phyloP scores from a whole-genome alignment of 2,888 invertebrate species.

The Drosophila atripex region DNA sequence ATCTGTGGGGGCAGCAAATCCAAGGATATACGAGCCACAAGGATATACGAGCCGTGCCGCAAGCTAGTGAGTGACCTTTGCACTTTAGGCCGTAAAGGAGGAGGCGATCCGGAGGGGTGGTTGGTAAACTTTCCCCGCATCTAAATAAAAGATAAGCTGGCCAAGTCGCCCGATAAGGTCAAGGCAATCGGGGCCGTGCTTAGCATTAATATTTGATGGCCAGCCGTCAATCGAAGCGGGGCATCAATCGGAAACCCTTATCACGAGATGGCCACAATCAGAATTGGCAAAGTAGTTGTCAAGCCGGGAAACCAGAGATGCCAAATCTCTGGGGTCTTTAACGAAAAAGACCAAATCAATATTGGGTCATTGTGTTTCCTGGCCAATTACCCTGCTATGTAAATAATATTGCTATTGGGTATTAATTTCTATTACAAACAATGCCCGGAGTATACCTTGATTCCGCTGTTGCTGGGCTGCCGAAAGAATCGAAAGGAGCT shows the following conservation, averaged over 20 bases:
- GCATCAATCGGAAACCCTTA: conserved; percentile 38
- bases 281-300: conserved; percentile 1
- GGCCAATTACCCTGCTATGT: not conserved
- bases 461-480: conserved; percentile 84
- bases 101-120: conserved; percentile 2
- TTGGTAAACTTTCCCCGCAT: conserved; percentile 33
- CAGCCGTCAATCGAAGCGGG: conserved; percentile 14
- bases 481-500: conserved; percentile 92
- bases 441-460: conserved; percentile 80
- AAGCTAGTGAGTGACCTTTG: conserved; percentile 35
- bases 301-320: not conserved
- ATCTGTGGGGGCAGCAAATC: conserved; percentile 7
- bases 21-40: conserved; percentile 12
- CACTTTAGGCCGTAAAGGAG: conserved; percentile 26
- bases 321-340: not conserved
- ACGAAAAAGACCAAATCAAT: not conserved
- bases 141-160: conserved; percentile 48
- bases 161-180: conserved; percentile 40
- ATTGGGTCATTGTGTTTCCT: not conserved
- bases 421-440: conserved; percentile 4
- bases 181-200: conserved; percentile 43
- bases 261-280: conserved; percentile 2
- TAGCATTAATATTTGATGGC: conserved; percentile 51
- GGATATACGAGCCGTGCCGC: conserved; percentile 29
- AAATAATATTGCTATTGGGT: conserved; percentile 2